Percentiles rank a stretch among this genome's conserved stretches.
Evolutionary conservation across 2,888 invertebrate species (phyloP).

Genomic region (Malacosoma neustria): DNA sequence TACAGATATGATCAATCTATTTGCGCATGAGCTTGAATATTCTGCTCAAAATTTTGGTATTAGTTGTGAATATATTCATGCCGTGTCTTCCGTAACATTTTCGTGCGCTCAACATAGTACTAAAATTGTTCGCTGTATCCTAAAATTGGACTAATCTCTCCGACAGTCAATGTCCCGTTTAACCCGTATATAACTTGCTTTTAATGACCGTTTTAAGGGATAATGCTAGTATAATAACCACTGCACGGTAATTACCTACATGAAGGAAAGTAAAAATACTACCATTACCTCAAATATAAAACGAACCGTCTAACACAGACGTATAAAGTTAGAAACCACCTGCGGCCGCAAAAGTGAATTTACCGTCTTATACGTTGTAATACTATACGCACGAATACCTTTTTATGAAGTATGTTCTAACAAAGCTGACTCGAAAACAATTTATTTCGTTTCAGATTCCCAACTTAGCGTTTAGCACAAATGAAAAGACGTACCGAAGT

Average conservation of each 20-base stretch:
- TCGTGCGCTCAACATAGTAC: too few relatives aligned
- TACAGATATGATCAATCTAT: too few relatives aligned
- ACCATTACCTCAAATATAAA: conserved; percentile 14
- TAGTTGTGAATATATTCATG: too few relatives aligned
- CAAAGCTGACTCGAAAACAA: conserved; percentile 11
- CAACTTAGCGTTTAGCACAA: conserved; percentile 7
- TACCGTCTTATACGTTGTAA: conserved; percentile 10
- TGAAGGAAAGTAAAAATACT: conserved; percentile 3
- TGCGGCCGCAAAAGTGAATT: conserved; percentile 23
- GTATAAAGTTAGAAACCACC: conserved; percentile 20
- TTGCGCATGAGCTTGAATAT: too few relatives aligned
- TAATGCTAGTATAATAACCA: conserved; percentile 23
- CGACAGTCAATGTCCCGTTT: too few relatives aligned
- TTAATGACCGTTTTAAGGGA: too few relatives aligned
- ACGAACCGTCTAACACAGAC: conserved; percentile 13
- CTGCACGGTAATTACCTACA: conserved; percentile 15
- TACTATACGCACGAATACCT: background rate
- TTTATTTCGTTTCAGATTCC: conserved; percentile 7
- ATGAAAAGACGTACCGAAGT: conserved; percentile 5
- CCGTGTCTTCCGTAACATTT: too few relatives aligned
- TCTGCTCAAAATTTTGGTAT: too few relatives aligned
- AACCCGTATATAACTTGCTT: too few relatives aligned
- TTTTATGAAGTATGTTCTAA: background rate
- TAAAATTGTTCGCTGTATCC: too few relatives aligned
- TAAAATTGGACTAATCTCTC: too few relatives aligned